A percentile compares a stretch with the other conserved stretches of the same genome.
Conservation (phyloP, 2,888 invertebrate genomes). For the Dryadula phaetusa region DNA sequence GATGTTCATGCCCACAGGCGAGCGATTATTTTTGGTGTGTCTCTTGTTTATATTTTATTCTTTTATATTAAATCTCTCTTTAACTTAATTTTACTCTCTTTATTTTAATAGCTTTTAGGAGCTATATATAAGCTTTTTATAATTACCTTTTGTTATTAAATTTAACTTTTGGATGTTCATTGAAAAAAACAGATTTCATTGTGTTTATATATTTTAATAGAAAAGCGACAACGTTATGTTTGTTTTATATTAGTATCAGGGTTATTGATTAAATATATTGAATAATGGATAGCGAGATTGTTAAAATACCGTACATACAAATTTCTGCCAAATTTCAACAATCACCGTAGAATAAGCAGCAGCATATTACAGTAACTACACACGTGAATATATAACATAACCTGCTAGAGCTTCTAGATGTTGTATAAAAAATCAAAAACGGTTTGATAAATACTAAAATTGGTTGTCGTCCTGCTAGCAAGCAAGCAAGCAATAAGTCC, state of each 20-base stretch:
- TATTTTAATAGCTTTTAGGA: too few relatives aligned
- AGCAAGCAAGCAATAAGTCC: too few relatives aligned
- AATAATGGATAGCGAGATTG: not conserved
- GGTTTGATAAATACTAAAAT: too few relatives aligned
- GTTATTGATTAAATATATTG: not conserved
- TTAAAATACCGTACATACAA: not conserved
- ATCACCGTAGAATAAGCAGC: too few relatives aligned
- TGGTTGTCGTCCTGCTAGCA: too few relatives aligned
- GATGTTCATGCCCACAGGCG: conserved; percentile 74
- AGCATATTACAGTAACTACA: too few relatives aligned
- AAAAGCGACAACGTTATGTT: not conserved
- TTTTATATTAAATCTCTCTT: too few relatives aligned
- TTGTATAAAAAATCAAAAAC: not conserved
- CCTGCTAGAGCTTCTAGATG: not conserved
- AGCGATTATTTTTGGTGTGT: conserved; percentile 76
- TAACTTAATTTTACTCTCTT: too few relatives aligned
- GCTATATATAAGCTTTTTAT: too few relatives aligned
- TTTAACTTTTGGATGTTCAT: too few relatives aligned
- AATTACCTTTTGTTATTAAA: too few relatives aligned
- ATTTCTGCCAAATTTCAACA: not conserved
- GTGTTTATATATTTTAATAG: not conserved
- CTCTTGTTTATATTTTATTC: conserved; percentile 28
- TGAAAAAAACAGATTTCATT: not conserved
- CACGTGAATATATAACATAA: not conserved
- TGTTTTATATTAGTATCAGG: not conserved